Evolutionary conservation across 2,888 invertebrate genomes (phyloP), one percentile per base, ranked within the genome.

Genomic region (Rotaria magnacalcarata): DNA sequence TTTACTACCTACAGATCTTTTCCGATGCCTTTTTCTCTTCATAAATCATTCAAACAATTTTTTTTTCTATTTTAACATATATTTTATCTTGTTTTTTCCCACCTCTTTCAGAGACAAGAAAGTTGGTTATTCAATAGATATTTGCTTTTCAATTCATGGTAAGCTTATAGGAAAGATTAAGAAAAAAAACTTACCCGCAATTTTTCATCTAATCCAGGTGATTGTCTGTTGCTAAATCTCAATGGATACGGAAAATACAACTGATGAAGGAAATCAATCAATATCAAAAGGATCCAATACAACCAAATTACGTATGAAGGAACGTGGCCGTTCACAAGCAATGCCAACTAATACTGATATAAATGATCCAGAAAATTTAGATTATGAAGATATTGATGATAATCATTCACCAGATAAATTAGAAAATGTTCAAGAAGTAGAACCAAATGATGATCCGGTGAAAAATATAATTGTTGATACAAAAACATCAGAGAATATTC

Each of bases 281-380:
- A 41, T 67, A 67, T 67, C 34, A 41, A 67, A 67, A 67, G 67
- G 34, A 41, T 34, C 27, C 16, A 14, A 34, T 11, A 24, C 47
- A 24, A 11, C 24, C 1, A 80, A 80, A n/a, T 14, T 80, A 47
- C 80, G 80, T n/a, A 80, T 80, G 24, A 80, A 80, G 47, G 80
- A 80, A 14, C 80, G 80, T 80, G n/a, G 47, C 14, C 43, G 80
- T 80, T 80, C 80, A 24, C 43, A 47, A n/a, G 34, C 80, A 47
- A 80, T n/a, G n/a, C 67, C 67, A 19, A 27, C 27, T 6, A 34
- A 41, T 19, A 67, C 67, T 1, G 80, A 80, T 47, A 80, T 80
- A 7, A 80, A 80, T 80, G 80, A 80, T 80, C 80, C 80, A 7
- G 80, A 80, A 80, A 80, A 80, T 80, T 80, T 80, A n/a, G 80